A percentile compares a stretch with the other conserved stretches of the same genome.
Evolutionary conservation across 1,140 invertebrate species (phyloP).

Genomic region (Drosophila prosaltans): DNA sequence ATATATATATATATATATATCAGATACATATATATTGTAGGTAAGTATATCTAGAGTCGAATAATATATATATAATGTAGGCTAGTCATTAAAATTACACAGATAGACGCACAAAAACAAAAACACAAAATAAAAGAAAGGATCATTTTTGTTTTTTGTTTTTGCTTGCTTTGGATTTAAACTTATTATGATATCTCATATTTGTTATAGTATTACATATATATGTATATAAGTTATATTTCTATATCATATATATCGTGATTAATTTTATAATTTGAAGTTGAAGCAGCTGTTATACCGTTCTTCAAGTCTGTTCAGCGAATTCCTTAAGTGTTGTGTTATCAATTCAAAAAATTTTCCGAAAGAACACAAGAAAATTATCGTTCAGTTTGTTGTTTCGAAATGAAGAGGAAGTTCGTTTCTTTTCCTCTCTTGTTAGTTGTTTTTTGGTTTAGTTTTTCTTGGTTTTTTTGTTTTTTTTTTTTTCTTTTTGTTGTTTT

Average conservation of each 20-base stretch:
- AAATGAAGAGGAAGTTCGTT: conserved; percentile 33
- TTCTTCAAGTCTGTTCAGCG: conserved; percentile 61
- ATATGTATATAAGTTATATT: conserved; percentile 9
- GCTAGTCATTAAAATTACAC: conserved; percentile 63
- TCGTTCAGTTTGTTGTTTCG: conserved; percentile 26
- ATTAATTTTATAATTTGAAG: not conserved
- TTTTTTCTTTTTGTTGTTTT: conserved; percentile 6
- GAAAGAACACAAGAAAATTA: not conserved
- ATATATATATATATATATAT: conserved; percentile 25
- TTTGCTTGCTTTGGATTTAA: conserved; percentile 6
- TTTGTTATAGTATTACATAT: conserved; percentile 27
- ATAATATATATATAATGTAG: conserved; percentile 42
- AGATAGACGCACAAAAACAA: conserved; percentile 29
- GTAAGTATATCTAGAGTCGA: conserved; percentile 43
- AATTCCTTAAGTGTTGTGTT: conserved; percentile 59
- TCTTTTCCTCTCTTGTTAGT: not conserved
- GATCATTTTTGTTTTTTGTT: not conserved
- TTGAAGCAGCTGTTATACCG: conserved; percentile 38
- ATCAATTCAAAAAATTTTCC: conserved; percentile 39
- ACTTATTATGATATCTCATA: conserved; percentile 30
- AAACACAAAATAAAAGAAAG: not conserved
- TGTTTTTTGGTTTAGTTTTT: not conserved
- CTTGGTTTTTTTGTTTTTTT: conserved; percentile 15
- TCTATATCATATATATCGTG: conserved; percentile 19
- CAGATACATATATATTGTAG: conserved; percentile 8